Evolutionary conservation across 2,797 vertebrate genomes (phyloP).

Genomic region (Lates japonicus): DNA sequence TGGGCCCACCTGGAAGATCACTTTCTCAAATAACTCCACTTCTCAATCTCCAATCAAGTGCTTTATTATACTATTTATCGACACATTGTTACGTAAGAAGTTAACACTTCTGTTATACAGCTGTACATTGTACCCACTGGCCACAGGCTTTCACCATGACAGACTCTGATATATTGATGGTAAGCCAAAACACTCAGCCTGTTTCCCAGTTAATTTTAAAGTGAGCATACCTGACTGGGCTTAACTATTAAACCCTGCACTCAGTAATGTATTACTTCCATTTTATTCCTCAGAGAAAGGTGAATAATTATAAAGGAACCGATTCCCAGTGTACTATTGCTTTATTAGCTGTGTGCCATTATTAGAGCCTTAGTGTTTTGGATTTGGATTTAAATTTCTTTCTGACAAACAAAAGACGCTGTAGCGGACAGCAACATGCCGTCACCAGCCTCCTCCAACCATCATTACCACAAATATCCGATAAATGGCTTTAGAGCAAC

Average conservation of each 20-base stretch:
- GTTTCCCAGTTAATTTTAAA: constrained; percentile 22
- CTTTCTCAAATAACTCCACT: neutral
- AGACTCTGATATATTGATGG: constrained; percentile 16
- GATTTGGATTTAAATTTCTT: constrained; percentile 13
- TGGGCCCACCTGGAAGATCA: neutral
- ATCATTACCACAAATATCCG: neutral
- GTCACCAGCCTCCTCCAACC: neutral
- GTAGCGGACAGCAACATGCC: neutral
- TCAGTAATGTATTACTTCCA: constrained; percentile 45
- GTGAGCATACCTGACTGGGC: neutral
- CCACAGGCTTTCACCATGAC: constrained; percentile 5
- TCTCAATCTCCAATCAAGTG: neutral
- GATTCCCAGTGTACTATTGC: constrained; percentile 20
- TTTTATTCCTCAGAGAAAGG: constrained; percentile 37
- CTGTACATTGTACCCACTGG: constrained; percentile 7
- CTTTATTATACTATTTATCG: neutral
- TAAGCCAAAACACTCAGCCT: neutral
- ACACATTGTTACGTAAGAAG: neutral
- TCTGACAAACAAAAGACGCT: neutral
- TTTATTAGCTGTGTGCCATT: constrained; percentile 28
- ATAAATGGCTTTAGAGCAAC: constrained; percentile 4
- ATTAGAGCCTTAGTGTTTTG: constrained; percentile 4
- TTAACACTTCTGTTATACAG: neutral
- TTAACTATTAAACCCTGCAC: constrained; percentile 29
- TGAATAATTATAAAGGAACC: constrained; percentile 19